These are phyloP conservation scores for Reticulitermes lucifugus DNA, from an alignment of 2,888 invertebrate species.

Conservation along the genomic window DNA sequence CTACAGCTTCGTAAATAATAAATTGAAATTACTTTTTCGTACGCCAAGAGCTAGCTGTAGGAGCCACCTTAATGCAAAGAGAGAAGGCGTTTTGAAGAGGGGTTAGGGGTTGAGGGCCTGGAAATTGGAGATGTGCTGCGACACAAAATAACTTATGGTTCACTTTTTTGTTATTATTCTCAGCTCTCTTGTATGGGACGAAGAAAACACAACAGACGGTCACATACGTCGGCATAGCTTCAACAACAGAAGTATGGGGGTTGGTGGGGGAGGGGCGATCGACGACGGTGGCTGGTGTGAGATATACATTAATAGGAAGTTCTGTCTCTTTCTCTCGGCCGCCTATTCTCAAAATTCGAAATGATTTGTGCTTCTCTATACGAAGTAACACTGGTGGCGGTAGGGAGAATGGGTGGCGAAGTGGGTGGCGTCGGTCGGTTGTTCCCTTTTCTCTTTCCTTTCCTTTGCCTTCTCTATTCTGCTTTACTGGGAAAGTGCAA, in stretches of 20 bases:
- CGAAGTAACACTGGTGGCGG: slow-evolving; percentile 30
- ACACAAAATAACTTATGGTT: slow-evolving; percentile 51
- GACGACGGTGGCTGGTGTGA: slow-evolving; percentile 43
- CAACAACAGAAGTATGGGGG: background rate
- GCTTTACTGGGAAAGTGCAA: slow-evolving; percentile 70
- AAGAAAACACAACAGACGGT: slow-evolving; percentile 49
- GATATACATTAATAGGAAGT: slow-evolving; percentile 53
- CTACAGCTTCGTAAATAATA: slow-evolving; percentile 63
- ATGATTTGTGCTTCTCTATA: slow-evolving; percentile 54
- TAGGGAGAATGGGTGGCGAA: slow-evolving; percentile 52
- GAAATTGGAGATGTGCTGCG: slow-evolving; percentile 32
- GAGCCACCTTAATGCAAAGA: slow-evolving; percentile 52
- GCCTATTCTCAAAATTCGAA: slow-evolving; percentile 54
- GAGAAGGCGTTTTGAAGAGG: slow-evolving; percentile 45
- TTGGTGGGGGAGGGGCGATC: background rate
- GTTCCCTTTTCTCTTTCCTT: slow-evolving; percentile 50
- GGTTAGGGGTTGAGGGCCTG: slow-evolving; percentile 9
- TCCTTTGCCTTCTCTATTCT: slow-evolving; percentile 52
- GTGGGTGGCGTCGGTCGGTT: slow-evolving; percentile 52
- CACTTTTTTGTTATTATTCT: slow-evolving; percentile 47
- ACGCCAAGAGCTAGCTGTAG: slow-evolving; percentile 56
- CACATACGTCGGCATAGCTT: slow-evolving; percentile 50
- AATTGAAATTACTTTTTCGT: slow-evolving; percentile 61
- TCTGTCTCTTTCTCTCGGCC: slow-evolving; percentile 37
- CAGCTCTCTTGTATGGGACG: slow-evolving; percentile 38